A percentile compares a stretch with the other conserved stretches of the same genome.
These are phyloP conservation scores for Scomber japonicus DNA, from an alignment of 2,113 vertebrate genomes.

Conservation along the genomic window DNA sequence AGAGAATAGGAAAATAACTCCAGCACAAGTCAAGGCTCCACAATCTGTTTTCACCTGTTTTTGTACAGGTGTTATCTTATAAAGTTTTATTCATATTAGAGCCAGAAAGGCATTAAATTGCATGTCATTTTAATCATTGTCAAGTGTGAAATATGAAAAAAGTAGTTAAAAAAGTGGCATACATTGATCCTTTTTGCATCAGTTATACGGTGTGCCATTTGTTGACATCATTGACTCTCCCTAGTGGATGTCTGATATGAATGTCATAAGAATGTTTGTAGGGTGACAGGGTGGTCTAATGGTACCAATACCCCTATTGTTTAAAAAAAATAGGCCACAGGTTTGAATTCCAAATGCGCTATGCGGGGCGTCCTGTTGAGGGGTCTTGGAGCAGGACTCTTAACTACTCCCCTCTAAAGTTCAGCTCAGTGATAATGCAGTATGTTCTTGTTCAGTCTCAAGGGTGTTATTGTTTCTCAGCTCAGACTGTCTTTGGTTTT, in stretches of 20 bases:
- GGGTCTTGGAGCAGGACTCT: background rate
- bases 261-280: slow-evolving; percentile 10
- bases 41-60: background rate
- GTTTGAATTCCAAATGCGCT: background rate
- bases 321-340: background rate
- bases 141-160: background rate
- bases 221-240: slow-evolving; percentile 40
- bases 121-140: background rate
- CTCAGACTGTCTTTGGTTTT: slow-evolving; percentile 26
- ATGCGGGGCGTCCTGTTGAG: background rate
- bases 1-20: too few species aligned
- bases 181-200: background rate
- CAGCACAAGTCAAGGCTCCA: background rate
- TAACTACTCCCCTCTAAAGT: background rate
- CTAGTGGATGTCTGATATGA: slow-evolving; percentile 24
- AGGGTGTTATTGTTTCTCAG: slow-evolving; percentile 32
- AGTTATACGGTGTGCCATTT: background rate
- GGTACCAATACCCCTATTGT: background rate
- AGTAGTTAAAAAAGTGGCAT: background rate
- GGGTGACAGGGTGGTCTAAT: background rate
- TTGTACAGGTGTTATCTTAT: background rate
- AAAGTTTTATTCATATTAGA: background rate
- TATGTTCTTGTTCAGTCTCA: background rate
- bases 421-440: background rate
- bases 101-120: background rate